These are phyloP conservation scores for Rynchops niger DNA, from an alignment of 2,113 vertebrate genomes.

Conservation along the genomic window DNA sequence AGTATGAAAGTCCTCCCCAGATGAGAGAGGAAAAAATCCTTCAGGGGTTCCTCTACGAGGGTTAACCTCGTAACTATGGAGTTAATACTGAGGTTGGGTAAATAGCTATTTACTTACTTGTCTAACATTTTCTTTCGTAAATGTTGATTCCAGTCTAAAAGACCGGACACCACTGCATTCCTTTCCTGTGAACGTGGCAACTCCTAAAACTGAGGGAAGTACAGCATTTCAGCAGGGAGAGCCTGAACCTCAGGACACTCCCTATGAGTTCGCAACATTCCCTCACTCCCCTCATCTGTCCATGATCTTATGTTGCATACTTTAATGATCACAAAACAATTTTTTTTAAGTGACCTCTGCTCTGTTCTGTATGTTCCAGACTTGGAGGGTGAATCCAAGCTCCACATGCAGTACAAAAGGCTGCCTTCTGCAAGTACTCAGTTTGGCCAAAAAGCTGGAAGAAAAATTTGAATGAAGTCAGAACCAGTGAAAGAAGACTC, in stretches of 20 bases:
- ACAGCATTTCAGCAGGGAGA: constrained; percentile 45
- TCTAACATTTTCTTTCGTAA: constrained; percentile 36
- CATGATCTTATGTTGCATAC: constrained; percentile 56
- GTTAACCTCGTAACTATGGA: not conserved
- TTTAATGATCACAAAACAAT: constrained; percentile 50
- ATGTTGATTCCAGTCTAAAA: constrained; percentile 34
- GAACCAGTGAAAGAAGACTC: not conserved
- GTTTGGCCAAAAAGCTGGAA: not conserved
- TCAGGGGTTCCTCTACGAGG: not conserved
- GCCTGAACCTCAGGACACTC: constrained; percentile 46
- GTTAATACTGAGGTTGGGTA: constrained; percentile 7
- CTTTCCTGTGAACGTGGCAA: constrained; percentile 52
- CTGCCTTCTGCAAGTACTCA: not conserved
- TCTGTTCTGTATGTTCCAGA: not conserved
- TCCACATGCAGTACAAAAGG: not conserved
- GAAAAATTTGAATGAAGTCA: not conserved
- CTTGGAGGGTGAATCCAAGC: not conserved
- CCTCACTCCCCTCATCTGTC: constrained; percentile 32
- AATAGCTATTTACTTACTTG: constrained; percentile 53
- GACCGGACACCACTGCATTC: constrained; percentile 49
- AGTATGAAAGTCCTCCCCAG: not conserved
- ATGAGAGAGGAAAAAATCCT: not conserved
- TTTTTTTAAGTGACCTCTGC: constrained; percentile 37
- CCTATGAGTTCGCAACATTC: constrained; percentile 43
- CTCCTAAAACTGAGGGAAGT: constrained; percentile 32